These are phyloP conservation scores for Gallinago jamesoni DNA, from an alignment of 2,113 vertebrate species.

Conservation along the genomic window DNA sequence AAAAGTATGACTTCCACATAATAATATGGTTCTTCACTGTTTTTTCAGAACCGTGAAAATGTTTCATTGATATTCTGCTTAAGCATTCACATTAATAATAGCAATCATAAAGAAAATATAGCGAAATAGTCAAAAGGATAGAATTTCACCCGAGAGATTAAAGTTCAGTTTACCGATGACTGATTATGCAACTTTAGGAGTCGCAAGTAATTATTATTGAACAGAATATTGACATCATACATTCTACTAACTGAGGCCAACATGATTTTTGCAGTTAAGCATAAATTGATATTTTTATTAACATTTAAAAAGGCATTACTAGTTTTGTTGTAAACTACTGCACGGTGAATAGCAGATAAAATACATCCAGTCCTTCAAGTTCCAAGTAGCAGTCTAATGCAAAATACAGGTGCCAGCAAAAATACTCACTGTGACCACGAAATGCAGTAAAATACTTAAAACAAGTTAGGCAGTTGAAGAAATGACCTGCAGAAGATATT, in stretches of 20 bases:
- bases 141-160: not conserved
- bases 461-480: not conserved
- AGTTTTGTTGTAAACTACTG: not conserved
- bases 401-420: not conserved
- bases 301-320: not conserved
- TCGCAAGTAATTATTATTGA: not conserved
- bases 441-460: not conserved
- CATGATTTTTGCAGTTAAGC: not conserved
- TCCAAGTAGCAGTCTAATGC: not conserved
- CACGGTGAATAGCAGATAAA: not conserved
- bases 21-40: not conserved
- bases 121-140: not conserved
- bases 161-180: not conserved
- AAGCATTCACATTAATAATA: not conserved
- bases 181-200: not conserved
- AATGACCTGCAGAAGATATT: not conserved
- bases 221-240: not conserved
- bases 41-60: not conserved
- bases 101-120: not conserved
- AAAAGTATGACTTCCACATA: not conserved
- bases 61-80: not conserved
- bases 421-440: not conserved
- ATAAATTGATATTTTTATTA: not conserved
- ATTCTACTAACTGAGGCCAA: not conserved
- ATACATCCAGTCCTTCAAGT: not conserved